phyloP scores from a whole-genome alignment of 1,140 invertebrate species.

The Drosophila bipectinata region DNA sequence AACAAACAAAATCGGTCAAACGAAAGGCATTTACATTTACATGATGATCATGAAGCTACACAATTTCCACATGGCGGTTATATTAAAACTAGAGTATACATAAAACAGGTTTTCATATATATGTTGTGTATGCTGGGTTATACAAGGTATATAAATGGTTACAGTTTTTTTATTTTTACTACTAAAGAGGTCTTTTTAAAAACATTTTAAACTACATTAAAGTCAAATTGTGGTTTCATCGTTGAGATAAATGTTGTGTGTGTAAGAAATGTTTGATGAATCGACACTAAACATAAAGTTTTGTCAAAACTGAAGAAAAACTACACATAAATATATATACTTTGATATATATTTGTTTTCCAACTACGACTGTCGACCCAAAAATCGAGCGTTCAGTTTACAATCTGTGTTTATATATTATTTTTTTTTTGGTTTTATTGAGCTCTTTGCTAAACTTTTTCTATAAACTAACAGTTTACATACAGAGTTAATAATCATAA shows the following conservation, averaged over 20 bases:
- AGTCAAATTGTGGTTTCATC: neutral
- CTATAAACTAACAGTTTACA: conserved; percentile 57
- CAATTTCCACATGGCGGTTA: conserved; percentile 4
- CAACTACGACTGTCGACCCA: conserved; percentile 56
- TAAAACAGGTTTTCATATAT: conserved; percentile 10
- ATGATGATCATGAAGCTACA: conserved; percentile 42
- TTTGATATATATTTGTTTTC: conserved; percentile 26
- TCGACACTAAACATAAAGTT: conserved; percentile 24
- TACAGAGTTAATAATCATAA: conserved; percentile 62
- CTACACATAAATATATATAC: conserved; percentile 60
- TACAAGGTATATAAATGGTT: conserved; percentile 15
- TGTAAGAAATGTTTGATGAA: conserved; percentile 24
- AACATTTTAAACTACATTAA: conserved; percentile 25
- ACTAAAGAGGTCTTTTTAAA: conserved; percentile 32
- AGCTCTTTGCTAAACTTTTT: conserved; percentile 46
- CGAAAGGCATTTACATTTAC: conserved; percentile 45
- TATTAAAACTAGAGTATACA: conserved; percentile 32
- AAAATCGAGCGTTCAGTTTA: conserved; percentile 50
- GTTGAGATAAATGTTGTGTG: conserved; percentile 17
- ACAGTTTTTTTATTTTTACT: conserved; percentile 28
- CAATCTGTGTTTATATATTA: conserved; percentile 27
- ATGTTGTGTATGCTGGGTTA: conserved; percentile 3
- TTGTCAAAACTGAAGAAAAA: conserved; percentile 33
- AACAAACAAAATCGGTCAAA: conserved; percentile 38
- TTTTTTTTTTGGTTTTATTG: conserved; percentile 19